Conservation (phyloP, 2,113 vertebrate genomes). For the Phoenicopterus ruber region DNA sequence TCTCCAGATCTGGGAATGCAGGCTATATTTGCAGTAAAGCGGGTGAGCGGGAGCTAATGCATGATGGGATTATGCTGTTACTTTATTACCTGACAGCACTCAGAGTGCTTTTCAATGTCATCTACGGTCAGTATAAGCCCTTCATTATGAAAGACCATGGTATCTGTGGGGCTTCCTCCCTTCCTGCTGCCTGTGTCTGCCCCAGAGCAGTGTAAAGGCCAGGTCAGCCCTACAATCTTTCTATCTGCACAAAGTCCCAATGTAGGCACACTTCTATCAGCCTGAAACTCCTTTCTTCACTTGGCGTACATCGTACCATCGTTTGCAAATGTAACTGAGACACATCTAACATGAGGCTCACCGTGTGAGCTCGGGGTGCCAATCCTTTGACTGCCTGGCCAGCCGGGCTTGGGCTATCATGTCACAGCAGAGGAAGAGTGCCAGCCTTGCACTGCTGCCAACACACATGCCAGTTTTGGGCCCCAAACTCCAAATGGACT, state of each 20-base stretch:
- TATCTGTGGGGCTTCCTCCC: not conserved
- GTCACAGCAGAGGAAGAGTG: not conserved
- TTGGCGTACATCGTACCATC: not conserved
- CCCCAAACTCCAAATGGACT: not conserved
- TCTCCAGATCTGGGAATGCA: not conserved
- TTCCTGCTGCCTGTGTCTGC: not conserved
- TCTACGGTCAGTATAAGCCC: not conserved
- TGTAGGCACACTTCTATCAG: not conserved
- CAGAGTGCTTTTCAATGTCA: not conserved
- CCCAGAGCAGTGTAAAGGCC: not conserved
- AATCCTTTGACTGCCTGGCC: not conserved
- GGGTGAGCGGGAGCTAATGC: not conserved
- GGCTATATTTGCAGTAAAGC: not conserved
- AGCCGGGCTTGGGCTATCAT: not conserved
- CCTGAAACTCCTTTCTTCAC: not conserved
- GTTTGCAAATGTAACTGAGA: not conserved
- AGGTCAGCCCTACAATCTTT: not conserved
- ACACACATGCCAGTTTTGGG: not conserved
- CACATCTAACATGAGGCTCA: not conserved
- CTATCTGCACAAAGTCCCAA: not conserved
- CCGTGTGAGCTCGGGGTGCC: not conserved
- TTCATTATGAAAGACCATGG: not conserved
- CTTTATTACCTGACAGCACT: not conserved
- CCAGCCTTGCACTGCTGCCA: not conserved
- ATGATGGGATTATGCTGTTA: not conserved